phyloP scores from a whole-genome alignment of 2,888 invertebrate species.

The Xylota sylvarum region DNA sequence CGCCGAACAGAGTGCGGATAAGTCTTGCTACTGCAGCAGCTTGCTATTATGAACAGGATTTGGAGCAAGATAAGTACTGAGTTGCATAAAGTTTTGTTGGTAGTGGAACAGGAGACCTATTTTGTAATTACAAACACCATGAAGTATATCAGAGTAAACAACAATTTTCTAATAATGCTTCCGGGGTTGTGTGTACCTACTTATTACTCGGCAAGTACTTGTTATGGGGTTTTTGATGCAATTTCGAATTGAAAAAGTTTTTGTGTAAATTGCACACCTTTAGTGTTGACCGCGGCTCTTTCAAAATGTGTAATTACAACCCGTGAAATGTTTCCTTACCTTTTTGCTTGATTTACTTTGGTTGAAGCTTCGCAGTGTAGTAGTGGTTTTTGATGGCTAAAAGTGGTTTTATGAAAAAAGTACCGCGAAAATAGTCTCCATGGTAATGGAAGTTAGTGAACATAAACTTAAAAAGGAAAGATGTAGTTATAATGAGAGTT shows the following conservation, averaged over 20 bases:
- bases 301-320: background rate
- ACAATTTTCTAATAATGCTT: background rate
- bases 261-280: background rate
- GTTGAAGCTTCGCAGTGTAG: too few relatives aligned
- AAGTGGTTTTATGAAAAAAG: too few relatives aligned
- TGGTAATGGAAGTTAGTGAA: too few relatives aligned
- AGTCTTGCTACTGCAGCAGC: background rate
- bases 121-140: background rate
- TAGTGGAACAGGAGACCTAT: background rate
- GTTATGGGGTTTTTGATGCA: background rate
- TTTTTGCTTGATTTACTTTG: background rate
- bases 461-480: too few relatives aligned
- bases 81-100: constrained; percentile 6
- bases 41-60: constrained; percentile 6
- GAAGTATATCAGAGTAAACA: background rate
- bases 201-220: background rate
- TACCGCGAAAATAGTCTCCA: too few relatives aligned
- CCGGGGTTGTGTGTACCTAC: background rate
- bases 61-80: constrained; percentile 10
- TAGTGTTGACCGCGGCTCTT: background rate
- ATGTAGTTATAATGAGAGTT: too few relatives aligned
- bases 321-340: background rate
- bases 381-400: too few relatives aligned
- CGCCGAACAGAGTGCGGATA: constrained; percentile 6
- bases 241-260: background rate